These are phyloP conservation scores for Dolichoris vasculosae DNA, from an alignment of 1,140 invertebrate species.

Conservation along the genomic window DNA sequence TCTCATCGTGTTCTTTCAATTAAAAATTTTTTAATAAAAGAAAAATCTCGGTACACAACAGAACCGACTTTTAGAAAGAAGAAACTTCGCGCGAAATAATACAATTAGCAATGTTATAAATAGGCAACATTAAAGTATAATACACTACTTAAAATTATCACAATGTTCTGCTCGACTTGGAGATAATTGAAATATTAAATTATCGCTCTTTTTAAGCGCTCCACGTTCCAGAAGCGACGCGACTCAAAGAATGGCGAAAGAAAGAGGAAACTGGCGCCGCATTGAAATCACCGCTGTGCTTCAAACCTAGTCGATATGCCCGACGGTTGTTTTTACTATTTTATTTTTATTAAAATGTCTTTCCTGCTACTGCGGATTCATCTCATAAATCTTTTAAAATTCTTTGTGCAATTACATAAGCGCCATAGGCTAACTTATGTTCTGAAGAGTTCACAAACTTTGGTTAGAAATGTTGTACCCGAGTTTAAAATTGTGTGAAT, in stretches of 20 bases:
- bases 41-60: too few relatives aligned
- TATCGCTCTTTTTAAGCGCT: background rate
- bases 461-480: background rate
- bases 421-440: background rate
- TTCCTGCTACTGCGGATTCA: too few relatives aligned
- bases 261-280: conserved; percentile 7
- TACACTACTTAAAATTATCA: background rate
- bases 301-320: background rate
- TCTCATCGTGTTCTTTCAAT: too few relatives aligned
- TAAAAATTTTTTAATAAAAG: too few relatives aligned
- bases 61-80: background rate
- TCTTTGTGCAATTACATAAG: background rate
- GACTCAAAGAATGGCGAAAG: background rate
- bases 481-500: background rate
- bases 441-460: background rate
- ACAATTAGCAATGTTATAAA: background rate
- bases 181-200: background rate
- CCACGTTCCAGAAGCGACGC: too few relatives aligned
- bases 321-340: background rate
- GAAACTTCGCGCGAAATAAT: background rate
- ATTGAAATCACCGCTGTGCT: conserved; percentile 20
- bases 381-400: background rate
- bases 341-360: background rate
- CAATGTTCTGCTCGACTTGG: background rate
- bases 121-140: background rate